These are phyloP conservation scores for Calephelis virginiensis DNA, from an alignment of 1,140 invertebrate species.

Conservation along the genomic window DNA sequence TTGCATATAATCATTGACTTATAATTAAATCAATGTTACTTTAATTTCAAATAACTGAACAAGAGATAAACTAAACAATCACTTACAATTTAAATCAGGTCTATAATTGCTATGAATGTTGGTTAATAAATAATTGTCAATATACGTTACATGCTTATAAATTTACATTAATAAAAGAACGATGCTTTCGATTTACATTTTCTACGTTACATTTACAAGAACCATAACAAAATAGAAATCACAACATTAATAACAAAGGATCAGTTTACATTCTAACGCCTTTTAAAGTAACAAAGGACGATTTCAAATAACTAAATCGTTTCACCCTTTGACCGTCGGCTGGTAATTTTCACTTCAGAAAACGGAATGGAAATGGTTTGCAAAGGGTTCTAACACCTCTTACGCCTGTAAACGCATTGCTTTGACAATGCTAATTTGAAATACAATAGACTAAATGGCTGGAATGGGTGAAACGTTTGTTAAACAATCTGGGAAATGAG, in stretches of 20 bases:
- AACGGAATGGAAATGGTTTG: slow-evolving; percentile 69
- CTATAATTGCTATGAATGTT: too few relatives aligned
- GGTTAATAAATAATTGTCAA: too few relatives aligned
- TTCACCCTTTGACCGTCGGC: slow-evolving; percentile 72
- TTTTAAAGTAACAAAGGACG: slow-evolving; percentile 74
- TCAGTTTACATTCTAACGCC: slow-evolving; percentile 71
- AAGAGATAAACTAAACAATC: too few relatives aligned
- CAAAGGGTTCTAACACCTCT: slow-evolving; percentile 46
- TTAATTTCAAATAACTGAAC: too few relatives aligned
- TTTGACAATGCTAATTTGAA: slow-evolving; percentile 28
- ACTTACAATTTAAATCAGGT: too few relatives aligned
- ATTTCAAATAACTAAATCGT: slow-evolving; percentile 74
- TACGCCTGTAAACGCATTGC: slow-evolving; percentile 24
- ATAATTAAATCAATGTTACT: too few relatives aligned
- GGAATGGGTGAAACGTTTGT: not conserved
- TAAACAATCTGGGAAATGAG: not conserved
- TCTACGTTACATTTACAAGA: not conserved
- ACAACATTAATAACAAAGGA: slow-evolving; percentile 70
- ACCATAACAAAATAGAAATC: slow-evolving; percentile 57
- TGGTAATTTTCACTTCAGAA: slow-evolving; percentile 73
- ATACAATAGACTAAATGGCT: slow-evolving; percentile 6
- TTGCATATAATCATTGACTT: too few relatives aligned
- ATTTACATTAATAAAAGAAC: too few relatives aligned
- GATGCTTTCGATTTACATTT: too few relatives aligned
- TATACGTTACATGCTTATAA: too few relatives aligned